Evolutionary conservation across 1,140 invertebrate species (phyloP).

Genomic region (Bombus cullumanus): DNA sequence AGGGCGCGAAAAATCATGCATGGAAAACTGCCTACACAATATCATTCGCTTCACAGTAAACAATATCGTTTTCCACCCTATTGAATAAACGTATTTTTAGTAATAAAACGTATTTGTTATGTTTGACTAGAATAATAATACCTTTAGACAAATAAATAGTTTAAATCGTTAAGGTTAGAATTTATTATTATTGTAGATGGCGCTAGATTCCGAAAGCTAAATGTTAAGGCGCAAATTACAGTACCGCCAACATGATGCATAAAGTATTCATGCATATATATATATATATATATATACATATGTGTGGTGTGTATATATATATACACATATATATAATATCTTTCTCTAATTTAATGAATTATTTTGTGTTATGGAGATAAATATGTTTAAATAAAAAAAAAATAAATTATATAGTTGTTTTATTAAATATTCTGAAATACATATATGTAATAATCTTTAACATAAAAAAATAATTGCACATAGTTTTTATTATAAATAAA

Average conservation of each 20-base stretch:
- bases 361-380: neutral
- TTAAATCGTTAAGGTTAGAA: slow-evolving; percentile 65
- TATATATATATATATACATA: neutral
- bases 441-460: neutral
- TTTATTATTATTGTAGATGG: slow-evolving; percentile 60
- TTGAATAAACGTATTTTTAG: neutral
- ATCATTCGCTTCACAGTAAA: neutral
- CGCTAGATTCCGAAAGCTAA: slow-evolving; percentile 36
- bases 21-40: slow-evolving; percentile 39
- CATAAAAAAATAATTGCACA: neutral
- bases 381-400: neutral
- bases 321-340: neutral
- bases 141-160: slow-evolving; percentile 18
- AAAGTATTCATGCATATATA: neutral
- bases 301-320: neutral
- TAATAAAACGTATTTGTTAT: neutral
- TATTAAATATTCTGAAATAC: neutral
- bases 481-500: neutral
- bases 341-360: neutral
- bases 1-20: slow-evolving; percentile 73
- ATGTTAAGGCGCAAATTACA: slow-evolving; percentile 28
- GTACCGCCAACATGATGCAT: slow-evolving; percentile 47
- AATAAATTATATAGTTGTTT: neutral
- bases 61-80: neutral
- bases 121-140: neutral